Evolutionary conservation across 2,888 invertebrate species (phyloP).

Genomic region (Acanthoscelides obtectus): DNA sequence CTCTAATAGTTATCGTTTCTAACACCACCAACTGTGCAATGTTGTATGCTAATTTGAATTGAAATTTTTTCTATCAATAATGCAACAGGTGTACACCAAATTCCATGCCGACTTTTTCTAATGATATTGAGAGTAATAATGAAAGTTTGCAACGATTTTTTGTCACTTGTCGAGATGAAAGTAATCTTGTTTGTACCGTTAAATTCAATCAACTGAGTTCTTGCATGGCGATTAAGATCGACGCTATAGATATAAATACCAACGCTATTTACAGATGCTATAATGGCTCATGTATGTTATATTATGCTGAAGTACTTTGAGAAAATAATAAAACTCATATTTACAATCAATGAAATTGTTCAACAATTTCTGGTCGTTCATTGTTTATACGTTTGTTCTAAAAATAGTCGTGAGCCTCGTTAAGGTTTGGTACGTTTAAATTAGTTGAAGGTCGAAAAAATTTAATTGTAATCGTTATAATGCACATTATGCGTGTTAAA

Average conservation of each 20-base stretch:
- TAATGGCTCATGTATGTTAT: not conserved
- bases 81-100: not conserved
- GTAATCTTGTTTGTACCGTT: not conserved
- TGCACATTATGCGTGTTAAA: not conserved
- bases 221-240: not conserved
- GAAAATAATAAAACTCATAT: not conserved
- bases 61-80: not conserved
- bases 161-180: not conserved
- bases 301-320: not conserved
- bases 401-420: not conserved
- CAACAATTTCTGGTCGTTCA: not conserved
- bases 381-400: not conserved
- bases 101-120: not conserved
- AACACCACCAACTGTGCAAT: not conserved
- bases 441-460: not conserved
- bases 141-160: not conserved
- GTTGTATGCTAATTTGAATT: not conserved
- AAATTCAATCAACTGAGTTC: not conserved
- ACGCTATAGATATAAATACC: not conserved
- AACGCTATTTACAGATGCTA: not conserved
- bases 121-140: not conserved
- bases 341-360: not conserved
- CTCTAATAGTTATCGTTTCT: too few species aligned
- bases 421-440: not conserved
- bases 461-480: not conserved